These are phyloP conservation scores for Phymatocera aterrima DNA, from an alignment of 2,888 invertebrate species.

Conservation along the genomic window DNA sequence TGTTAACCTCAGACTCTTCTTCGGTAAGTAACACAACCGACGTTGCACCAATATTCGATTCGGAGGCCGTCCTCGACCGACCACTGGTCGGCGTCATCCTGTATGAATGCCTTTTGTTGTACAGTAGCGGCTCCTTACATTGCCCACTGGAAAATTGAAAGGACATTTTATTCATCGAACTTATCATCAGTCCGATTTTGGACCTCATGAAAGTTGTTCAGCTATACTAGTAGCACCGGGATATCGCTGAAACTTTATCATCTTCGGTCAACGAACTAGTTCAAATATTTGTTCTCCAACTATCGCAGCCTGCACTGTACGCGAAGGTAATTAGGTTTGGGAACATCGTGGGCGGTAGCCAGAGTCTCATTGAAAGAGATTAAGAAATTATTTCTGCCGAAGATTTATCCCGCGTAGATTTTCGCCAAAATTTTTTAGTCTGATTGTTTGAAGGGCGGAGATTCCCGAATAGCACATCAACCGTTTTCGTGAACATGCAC, in stretches of 20 bases:
- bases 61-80: constrained; percentile 68
- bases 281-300: background rate
- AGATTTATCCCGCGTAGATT: no score
- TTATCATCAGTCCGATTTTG: background rate
- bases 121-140: constrained; percentile 71
- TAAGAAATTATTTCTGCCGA: no score
- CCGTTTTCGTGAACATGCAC: no score
- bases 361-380: background rate
- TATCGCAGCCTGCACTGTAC: background rate
- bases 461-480: no score
- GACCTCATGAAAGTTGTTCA: background rate
- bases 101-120: constrained; percentile 61
- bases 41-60: constrained; percentile 60
- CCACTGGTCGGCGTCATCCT: constrained; percentile 70
- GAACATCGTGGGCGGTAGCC: background rate
- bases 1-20: constrained; percentile 65
- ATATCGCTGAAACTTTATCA: background rate
- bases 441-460: no score
- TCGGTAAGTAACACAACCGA: constrained; percentile 53
- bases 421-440: no score
- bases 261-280: background rate
- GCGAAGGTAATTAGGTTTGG: background rate
- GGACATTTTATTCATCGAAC: background rate
- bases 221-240: no score
- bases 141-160: constrained; percentile 64